These are phyloP conservation scores for Poicephalus meyeri DNA, from an alignment of 2,113 vertebrate genomes.

Conservation along the genomic window DNA sequence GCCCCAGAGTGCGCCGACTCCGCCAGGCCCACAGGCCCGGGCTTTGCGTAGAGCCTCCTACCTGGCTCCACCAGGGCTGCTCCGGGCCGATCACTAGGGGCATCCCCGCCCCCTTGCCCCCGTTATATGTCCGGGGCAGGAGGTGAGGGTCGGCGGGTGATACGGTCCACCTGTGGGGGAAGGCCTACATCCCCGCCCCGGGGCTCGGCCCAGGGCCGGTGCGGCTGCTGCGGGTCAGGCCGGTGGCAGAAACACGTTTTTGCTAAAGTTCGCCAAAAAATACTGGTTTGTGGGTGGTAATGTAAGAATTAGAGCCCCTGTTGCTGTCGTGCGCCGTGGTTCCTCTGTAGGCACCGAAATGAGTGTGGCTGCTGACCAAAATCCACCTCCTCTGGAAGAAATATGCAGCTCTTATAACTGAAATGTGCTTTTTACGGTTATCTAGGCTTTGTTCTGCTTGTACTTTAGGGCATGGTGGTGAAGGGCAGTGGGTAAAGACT, in stretches of 20 bases:
- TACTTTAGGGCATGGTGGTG: rapidly evolving
- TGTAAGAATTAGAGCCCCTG: rapidly evolving
- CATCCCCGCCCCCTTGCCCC: not conserved
- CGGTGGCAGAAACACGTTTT: rapidly evolving
- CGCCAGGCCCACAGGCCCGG: not conserved
- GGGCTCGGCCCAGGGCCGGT: rapidly evolving
- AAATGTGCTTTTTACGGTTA: no score
- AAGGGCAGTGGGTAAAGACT: no score
- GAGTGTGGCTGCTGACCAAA: not conserved
- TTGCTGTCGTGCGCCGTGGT: rapidly evolving
- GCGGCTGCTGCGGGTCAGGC: rapidly evolving
- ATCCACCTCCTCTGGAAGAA: rapidly evolving
- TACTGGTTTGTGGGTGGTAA: rapidly evolving
- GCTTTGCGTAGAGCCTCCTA: not conserved
- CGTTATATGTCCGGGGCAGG: not conserved
- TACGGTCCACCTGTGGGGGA: not conserved
- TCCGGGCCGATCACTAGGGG: not conserved
- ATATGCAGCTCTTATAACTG: rapidly evolving
- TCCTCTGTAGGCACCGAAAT: rapidly evolving
- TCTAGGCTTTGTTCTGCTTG: rapidly evolving
- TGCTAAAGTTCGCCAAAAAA: rapidly evolving
- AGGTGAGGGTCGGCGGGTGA: rapidly evolving
- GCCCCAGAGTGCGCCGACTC: no score
- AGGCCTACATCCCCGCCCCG: not conserved
- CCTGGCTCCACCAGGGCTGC: not conserved